A percentile compares a stretch with the other conserved stretches of the same genome.
Evolutionary conservation across 2,888 invertebrate species (phyloP).

Genomic region (Ectropis crepuscularia): DNA sequence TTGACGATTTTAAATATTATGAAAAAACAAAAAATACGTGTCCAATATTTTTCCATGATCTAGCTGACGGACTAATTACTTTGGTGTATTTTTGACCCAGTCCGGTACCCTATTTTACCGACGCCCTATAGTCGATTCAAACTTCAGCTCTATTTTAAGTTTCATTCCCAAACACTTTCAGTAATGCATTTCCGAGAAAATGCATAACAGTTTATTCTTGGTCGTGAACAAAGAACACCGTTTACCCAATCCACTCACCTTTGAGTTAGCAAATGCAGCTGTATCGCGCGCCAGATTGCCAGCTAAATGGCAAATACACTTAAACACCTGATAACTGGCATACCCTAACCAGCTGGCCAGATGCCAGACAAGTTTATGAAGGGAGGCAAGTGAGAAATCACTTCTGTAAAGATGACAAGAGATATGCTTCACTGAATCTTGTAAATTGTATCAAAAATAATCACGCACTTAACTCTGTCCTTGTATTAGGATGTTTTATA

Average conservation of each 20-base stretch:
- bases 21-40: no score
- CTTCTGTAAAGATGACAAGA: slow-evolving; percentile 12
- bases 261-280: slow-evolving; percentile 14
- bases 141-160: no score
- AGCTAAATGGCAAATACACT: slow-evolving; percentile 51
- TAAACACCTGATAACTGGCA: slow-evolving; percentile 53
- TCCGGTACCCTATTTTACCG: no score
- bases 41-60: no score
- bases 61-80: no score
- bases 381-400: slow-evolving; percentile 24
- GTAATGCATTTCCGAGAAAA: background rate
- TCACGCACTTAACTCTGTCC: slow-evolving; percentile 17
- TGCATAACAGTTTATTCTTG: background rate
- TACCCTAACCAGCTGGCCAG: slow-evolving; percentile 43
- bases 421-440: slow-evolving; percentile 16
- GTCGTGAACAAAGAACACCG: slow-evolving; percentile 15
- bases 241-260: slow-evolving; percentile 6
- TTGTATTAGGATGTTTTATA: slow-evolving; percentile 7
- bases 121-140: no score
- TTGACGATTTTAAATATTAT: no score
- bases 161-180: background rate
- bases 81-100: no score
- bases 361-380: slow-evolving; percentile 38
- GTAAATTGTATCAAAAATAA: slow-evolving; percentile 22
- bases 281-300: slow-evolving; percentile 35